Evolutionary conservation across 2,113 vertebrate species (phyloP), one percentile per base, ranked within the genome.

Genomic region (Forbesichthys agassizii): DNA sequence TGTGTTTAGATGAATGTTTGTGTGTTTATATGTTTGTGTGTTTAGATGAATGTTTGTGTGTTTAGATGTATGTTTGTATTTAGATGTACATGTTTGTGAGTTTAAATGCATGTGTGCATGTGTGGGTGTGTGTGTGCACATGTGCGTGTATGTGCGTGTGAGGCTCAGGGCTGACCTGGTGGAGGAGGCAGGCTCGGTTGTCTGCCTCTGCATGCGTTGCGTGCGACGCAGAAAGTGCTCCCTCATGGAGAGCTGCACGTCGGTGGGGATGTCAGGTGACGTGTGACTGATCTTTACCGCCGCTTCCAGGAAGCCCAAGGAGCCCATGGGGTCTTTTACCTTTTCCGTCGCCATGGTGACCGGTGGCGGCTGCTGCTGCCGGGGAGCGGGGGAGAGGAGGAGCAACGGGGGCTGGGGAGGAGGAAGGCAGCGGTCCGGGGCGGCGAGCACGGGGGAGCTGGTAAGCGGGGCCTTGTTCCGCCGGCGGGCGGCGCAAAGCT

Each of bases 201-300:
- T 92, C 74, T 98, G 96, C 47, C 96, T 84, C 91, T 97, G 95
- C 85, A 97, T 95, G 48, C 94, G 91, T n/a, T 88, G 86, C 0
- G 96, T 92, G 75, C 94, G 94, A 42, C 95, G 88, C 90, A 94
- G 92, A 82, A 95, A 89, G 78, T 95, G 93, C 67, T 97, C 95
- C 75, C 93, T 95, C 93, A 98, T 97, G 5, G 96, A 98, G 88
- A 96, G 95, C 91, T 98, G 96, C 48, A 99, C 96, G 64, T 98
- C 96, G 0, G 96, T 94, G 0, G 96, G 96, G 82, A 98, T 98
- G 79, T 98, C 96, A 0, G 96, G 96, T 0, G 96, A 98, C 0
- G 96, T 98, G 88, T 94, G 96, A 90, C 96, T 98, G 90, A 98
- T 98, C 93, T 98, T 98, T 87, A 98, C 95, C 0, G 96, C 96